Percentiles rank a stretch among this genome's conserved stretches.
Conservation (phyloP, 92 coral and sea anemone genomes). For the Umimayanthus chanpuru region DNA sequence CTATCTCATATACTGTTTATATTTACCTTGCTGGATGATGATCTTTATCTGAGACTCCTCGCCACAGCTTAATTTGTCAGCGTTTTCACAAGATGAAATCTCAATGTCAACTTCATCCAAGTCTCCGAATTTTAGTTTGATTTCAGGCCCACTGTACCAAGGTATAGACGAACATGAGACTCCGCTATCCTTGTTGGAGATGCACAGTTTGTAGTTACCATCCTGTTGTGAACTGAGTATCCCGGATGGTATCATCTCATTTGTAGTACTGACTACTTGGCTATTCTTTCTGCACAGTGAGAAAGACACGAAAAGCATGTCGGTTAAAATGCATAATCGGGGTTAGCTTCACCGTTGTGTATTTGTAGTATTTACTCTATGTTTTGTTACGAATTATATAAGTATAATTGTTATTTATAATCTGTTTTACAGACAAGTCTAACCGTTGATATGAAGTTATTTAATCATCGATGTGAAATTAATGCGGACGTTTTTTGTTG, state of each 20-base stretch:
- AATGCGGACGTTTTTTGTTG: too few relatives aligned
- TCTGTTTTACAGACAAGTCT: too few relatives aligned
- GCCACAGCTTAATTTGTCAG: slow-evolving; percentile 16
- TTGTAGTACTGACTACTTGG: background rate
- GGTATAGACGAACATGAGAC: slow-evolving; percentile 9
- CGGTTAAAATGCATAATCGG: background rate
- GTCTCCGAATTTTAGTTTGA: background rate
- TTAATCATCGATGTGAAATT: too few relatives aligned
- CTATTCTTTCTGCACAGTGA: background rate
- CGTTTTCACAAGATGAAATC: slow-evolving; percentile 14
- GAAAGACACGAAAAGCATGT: background rate
- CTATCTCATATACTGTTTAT: background rate
- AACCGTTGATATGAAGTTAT: too few relatives aligned
- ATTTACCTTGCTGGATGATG: background rate
- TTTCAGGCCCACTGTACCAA: slow-evolving; percentile 4
- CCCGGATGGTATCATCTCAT: background rate
- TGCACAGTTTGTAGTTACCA: slow-evolving; percentile 3
- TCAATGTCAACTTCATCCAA: background rate
- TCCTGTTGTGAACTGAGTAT: slow-evolving; percentile 5
- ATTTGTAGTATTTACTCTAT: too few relatives aligned
- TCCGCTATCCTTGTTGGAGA: slow-evolving; percentile 1
- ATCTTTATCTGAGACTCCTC: slow-evolving; percentile 4
- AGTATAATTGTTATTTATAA: too few relatives aligned
- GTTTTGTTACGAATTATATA: too few relatives aligned
- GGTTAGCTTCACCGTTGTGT: too few relatives aligned